Base-by-base conservation (phyloP, 2,797 vertebrate species). In the Gallinago solitaria region DNA sequence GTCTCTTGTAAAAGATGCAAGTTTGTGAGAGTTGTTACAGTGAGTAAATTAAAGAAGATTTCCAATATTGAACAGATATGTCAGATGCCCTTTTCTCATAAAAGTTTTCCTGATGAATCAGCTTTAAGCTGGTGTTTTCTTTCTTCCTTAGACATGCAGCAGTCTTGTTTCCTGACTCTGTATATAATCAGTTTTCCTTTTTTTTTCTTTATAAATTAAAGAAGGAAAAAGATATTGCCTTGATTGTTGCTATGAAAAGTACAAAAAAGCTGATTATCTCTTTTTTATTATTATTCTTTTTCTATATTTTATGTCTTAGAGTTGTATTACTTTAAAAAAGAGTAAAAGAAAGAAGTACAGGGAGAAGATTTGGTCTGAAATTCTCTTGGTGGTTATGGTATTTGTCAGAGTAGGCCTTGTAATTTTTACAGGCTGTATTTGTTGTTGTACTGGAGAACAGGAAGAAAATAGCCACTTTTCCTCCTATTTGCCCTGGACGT, bases 1-100 rank as follows among this genome's bases (percentile, higher is more conserved):
- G 95, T 96, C 93, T 95, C 57, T 89, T 83, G 80, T 85, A 96
- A 96, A 95, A 93, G 93, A 95, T 96, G 90, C 93, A 97, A 89
- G 82, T 95, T 96, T 93, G 64, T 78, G 57, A 84, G 82, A 87
- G 57, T 48, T 91, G 43, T 95, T 95, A 91, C n/a, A 89, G 47
- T 57, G 45, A 84, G 88, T 69, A 97, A 97, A 96, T 96, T 97
- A 95, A 93, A 95, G 87, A 83, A 95, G 32, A 83, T 95, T 96
- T 96, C 77, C 5, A 4, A 87, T 97, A 97, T 96, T 97, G 95
- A 95, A 96, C 82, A 96, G 65, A 96, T 96, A 96, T 24, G 48
- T 96, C 94, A 96, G 87, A 23, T 88, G 81, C 47, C 77, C 43
- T 93, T 95, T 91, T 78, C 84, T 93, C 82, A 83, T 83, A 87